Base-by-base conservation (phyloP, 2,797 vertebrate genomes). In the Ceryle rudis region DNA sequence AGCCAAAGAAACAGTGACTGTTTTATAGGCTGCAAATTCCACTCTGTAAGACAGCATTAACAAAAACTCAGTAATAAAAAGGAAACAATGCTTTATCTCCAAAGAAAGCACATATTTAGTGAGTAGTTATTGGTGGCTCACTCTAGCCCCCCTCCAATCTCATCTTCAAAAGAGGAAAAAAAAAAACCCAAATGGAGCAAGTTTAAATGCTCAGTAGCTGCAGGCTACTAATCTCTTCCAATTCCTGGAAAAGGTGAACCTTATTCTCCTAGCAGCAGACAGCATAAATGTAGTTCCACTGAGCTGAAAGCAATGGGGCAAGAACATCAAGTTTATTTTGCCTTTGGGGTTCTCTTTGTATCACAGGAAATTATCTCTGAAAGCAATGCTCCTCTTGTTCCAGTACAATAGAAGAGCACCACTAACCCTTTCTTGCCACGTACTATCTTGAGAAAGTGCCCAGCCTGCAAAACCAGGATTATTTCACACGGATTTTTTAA, bases 211-310 rank as follows among this genome's bases (percentile, higher is more conserved):
- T 96, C 96, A 91, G 83, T 92, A 97, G 95, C 93, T 93, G 94
- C 90, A 95, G 95, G 96, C 95, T 95, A 89, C 95, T 93, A 49
- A 92, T 96, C 92, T 92, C 95, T 91, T 93, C 78, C 78, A 93
- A 82, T 94, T 98, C 84, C 92, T 94, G 90, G 95, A 89, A 97
- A 96, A 96, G 95, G 52, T 87, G 94, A 97, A 97, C 80, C 94
- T 70, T 80, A 75, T 35, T 91, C 93, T 93, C 91, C 92, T 54
- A 82, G 81, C 79, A 96, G 66, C 73, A 97, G 90, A 95, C 61
- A 93, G 93, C 91, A 96, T 61, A 92, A 95, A 88, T 3, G 37
- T 44, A 95, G 71, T 87, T 94, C 80, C 95, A 94, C 60, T 4
- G 6, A 95, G 90, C 83, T 92, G 91, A 96, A 95, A 95, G 85